phyloP scores from a whole-genome alignment of 1,140 invertebrate genomes.

The Drosophila navojoa region DNA sequence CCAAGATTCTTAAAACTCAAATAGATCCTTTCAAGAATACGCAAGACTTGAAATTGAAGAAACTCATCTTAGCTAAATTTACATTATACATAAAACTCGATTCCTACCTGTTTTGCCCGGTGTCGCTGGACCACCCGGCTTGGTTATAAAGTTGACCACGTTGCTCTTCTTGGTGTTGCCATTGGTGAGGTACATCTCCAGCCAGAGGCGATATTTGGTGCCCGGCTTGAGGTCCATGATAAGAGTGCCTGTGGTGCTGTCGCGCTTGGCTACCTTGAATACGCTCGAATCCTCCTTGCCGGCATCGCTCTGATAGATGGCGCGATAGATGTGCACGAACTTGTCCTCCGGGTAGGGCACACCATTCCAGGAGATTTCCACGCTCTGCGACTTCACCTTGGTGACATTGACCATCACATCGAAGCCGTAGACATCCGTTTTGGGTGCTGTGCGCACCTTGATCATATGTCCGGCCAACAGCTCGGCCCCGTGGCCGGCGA shows the following conservation, averaged over 20 bases:
- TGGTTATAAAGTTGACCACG: conserved; percentile 94
- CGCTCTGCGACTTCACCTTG: conserved; percentile 89
- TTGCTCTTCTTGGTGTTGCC: conserved; percentile 95
- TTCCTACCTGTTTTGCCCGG: conserved; percentile 72
- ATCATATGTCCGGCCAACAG: conserved; percentile 88
- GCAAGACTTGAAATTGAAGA: conserved; percentile 62
- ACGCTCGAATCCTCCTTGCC: conserved; percentile 91
- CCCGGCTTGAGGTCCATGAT: conserved; percentile 91
- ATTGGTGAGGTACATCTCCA: conserved; percentile 94
- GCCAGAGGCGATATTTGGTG: conserved; percentile 92
- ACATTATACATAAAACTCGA: not conserved
- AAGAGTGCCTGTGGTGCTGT: conserved; percentile 88
- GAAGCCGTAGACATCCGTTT: conserved; percentile 91
- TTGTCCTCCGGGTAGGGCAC: conserved; percentile 94
- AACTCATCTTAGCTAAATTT: not conserved
- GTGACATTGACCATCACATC: conserved; percentile 90
- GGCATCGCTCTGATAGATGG: conserved; percentile 91
- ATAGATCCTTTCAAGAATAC: conserved; percentile 63
- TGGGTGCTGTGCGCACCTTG: conserved; percentile 86
- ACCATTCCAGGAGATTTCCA: conserved; percentile 91
- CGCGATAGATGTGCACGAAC: conserved; percentile 95
- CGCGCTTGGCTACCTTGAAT: conserved; percentile 93
- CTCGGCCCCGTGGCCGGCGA: conserved; percentile 89
- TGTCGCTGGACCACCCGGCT: conserved; percentile 87
- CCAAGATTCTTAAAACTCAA: conserved; percentile 68